Evolutionary conservation across 2,888 invertebrate genomes (phyloP).

Genomic region (Ethmia dodecea): DNA sequence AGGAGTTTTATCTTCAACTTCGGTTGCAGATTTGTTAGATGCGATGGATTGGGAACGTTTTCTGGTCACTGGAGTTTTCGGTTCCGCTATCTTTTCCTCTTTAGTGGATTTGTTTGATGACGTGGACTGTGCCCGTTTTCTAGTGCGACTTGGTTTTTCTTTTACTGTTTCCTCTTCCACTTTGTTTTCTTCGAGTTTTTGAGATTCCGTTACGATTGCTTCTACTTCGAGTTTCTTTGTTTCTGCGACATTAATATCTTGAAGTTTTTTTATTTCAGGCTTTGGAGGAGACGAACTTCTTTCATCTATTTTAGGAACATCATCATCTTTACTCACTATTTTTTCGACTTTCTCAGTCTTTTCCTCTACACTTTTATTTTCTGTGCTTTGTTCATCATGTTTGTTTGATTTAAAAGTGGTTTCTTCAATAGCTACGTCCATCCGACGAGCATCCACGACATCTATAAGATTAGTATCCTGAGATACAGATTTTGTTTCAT

Average conservation of each 20-base stretch:
- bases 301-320: too few species aligned
- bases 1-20: constrained; percentile 36
- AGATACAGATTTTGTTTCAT: not conserved
- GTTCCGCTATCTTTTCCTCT: constrained; percentile 21
- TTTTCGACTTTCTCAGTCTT: too few species aligned
- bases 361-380: not conserved
- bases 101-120: constrained; percentile 22
- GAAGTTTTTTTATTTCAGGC: too few species aligned
- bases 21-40: constrained; percentile 35
- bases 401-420: too few species aligned
- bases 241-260: too few species aligned
- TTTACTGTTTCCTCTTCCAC: too few species aligned
- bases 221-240: not conserved
- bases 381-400: too few species aligned
- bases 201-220: not conserved
- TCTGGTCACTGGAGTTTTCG: constrained; percentile 43
- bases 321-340: too few species aligned
- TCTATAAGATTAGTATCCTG: too few species aligned
- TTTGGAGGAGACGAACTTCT: too few species aligned
- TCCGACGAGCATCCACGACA: too few species aligned
- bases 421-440: too few species aligned
- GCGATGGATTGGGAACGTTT: constrained; percentile 48
- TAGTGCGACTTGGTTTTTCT: not conserved
- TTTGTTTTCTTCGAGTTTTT: not conserved
- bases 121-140: constrained; percentile 23